Evolutionary conservation across 2,797 vertebrate genomes (phyloP).

Genomic region (Tragelaphus oryx): DNA sequence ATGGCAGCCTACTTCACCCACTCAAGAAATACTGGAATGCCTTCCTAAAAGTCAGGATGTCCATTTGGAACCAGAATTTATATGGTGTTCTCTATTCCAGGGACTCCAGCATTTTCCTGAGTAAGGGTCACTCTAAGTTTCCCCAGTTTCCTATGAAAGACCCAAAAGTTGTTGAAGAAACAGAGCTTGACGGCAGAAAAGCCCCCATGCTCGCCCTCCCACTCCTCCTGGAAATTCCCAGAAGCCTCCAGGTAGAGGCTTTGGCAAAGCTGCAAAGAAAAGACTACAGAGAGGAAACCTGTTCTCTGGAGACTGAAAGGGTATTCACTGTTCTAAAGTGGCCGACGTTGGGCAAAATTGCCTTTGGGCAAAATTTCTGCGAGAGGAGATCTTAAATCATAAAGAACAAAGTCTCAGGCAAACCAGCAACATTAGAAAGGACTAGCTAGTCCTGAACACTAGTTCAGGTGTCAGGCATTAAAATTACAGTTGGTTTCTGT

Average conservation of each 20-base stretch:
- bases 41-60: not conserved
- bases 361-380: slow-evolving; percentile 27
- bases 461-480: slow-evolving; percentile 33
- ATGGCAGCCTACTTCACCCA: not conserved
- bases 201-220: accelerated
- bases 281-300: not conserved
- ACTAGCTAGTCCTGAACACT: not conserved
- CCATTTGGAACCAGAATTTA: not conserved
- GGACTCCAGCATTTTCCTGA: not conserved
- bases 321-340: not conserved
- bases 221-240: not conserved
- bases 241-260: not conserved
- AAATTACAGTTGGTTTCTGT: slow-evolving; percentile 47
- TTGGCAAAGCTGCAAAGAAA: not conserved
- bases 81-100: not conserved
- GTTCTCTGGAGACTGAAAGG: not conserved
- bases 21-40: not conserved
- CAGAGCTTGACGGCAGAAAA: accelerated
- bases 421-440: not conserved
- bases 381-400: not conserved
- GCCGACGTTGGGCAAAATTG: not conserved
- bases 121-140: not conserved
- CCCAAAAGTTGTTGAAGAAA: not conserved
- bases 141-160: not conserved
- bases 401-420: slow-evolving; percentile 27